Evolutionary conservation across 2,113 vertebrate species (phyloP), one percentile per base, ranked within the genome.

Genomic region (Sceloporus undulatus): DNA sequence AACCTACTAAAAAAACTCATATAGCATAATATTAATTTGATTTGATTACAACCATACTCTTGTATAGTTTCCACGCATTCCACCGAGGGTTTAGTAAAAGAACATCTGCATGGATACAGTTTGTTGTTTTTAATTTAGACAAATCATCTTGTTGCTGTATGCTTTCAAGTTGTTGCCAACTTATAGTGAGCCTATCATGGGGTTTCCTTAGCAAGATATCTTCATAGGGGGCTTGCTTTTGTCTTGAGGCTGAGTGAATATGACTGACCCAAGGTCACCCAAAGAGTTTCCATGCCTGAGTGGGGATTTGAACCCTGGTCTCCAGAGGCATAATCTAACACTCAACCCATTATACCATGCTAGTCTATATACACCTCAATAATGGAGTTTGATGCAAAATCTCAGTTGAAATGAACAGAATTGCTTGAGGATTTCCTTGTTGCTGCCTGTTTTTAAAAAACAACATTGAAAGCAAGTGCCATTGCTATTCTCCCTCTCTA

Each of bases 21-120:
- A 27, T 70, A 77, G 86, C 59, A 79, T 89, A 85, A 89, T 92
- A 89, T 85, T 79, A 76, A 6, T 27, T 88, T 93, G 82, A 92
- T 91, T 85, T 56, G 86, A 79, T 95, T 87, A 80, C 91, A 93
- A 19, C 13, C 40, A 62, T 65, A 27, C 7, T 34, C 11, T 52
- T 78, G 74, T n/a, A 18, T 16, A 66, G 9, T 34, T 76, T 25
- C 70, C 48, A 52, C 73, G 9, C 21, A 73, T 80, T 71, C 25
- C n/a, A 34, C 8, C 54, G 29, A 7, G 23, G 27, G 6, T n/a
- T n/a, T 71, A 40, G 25, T 71, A 9, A 76, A 42, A 48, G 9
- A 59, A 62, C 9, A n/a, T 52, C 54, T 1, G 2, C 2, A 16
- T 11, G 10, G 56, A 59, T 59, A 16, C 6, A 56, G 54, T 11